phyloP scores from a whole-genome alignment of 2,888 invertebrate genomes.

The Myathropa florea region DNA sequence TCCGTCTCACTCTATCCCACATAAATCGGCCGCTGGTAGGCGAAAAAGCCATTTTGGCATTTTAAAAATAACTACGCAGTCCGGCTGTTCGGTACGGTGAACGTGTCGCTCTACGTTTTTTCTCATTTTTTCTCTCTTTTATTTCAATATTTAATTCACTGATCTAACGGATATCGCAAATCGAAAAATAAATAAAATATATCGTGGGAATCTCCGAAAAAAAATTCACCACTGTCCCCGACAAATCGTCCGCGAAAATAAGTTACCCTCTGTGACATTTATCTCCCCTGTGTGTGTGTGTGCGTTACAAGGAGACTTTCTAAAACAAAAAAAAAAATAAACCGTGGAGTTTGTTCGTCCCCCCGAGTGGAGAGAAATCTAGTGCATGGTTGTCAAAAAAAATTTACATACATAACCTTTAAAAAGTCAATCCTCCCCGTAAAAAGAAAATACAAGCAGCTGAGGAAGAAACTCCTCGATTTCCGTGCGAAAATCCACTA shows the following conservation, averaged over 20 bases:
- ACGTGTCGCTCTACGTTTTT: conserved; percentile 71
- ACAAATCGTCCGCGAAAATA: conserved; percentile 11
- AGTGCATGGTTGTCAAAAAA: conserved; percentile 61
- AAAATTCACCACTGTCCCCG: neutral
- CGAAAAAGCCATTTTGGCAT: conserved; percentile 73
- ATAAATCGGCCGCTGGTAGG: conserved; percentile 1
- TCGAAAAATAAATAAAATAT: conserved; percentile 32
- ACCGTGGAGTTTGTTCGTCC: neutral
- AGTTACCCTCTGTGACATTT: conserved; percentile 26
- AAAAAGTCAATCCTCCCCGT: conserved; percentile 1
- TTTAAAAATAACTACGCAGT: conserved; percentile 77
- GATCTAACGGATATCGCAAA: conserved; percentile 40
- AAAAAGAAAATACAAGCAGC: conserved; percentile 4
- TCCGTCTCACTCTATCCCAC: conserved; percentile 14
- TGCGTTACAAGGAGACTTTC: conserved; percentile 51
- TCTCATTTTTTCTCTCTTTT: conserved; percentile 62
- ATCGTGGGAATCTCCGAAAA: conserved; percentile 3
- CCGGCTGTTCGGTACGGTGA: conserved; percentile 72
- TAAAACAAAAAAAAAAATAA: conserved; percentile 40
- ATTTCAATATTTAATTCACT: conserved; percentile 58
- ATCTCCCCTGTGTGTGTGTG: too few species aligned
- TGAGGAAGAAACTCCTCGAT: conserved; percentile 15
- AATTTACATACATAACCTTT: conserved; percentile 34
- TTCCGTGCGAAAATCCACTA: conserved; percentile 26
- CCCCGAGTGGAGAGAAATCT: conserved; percentile 59